A percentile compares a stretch with the other conserved stretches of the same genome.
Evolutionary conservation across 2,797 vertebrate species (phyloP).

Genomic region (Glyptemys insculpta): DNA sequence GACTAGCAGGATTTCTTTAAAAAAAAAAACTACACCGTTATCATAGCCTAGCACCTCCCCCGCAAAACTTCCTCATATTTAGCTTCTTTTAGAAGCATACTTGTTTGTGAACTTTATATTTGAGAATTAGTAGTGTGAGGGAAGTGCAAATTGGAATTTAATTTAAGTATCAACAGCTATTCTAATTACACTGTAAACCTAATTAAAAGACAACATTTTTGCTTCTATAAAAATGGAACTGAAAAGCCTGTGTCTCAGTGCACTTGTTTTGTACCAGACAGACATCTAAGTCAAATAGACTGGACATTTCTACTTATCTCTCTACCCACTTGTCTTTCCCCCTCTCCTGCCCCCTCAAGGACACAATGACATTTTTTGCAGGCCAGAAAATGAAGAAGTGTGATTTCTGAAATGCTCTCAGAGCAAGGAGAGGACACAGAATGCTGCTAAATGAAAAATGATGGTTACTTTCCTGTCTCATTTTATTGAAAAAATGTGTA

Average conservation of each 20-base stretch:
- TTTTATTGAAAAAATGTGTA: neutral
- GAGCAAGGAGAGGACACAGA: neutral
- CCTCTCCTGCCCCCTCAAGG: neutral
- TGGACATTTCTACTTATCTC: neutral
- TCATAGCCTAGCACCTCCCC: neutral
- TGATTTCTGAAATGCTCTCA: constrained; percentile 19
- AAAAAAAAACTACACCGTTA: neutral
- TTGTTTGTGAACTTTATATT: neutral
- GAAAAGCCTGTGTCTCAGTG: neutral
- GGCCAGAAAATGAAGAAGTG: neutral
- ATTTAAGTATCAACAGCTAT: neutral
- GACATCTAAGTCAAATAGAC: neutral
- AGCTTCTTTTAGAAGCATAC: neutral
- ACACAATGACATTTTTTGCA: constrained; percentile 48
- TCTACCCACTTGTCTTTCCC: neutral
- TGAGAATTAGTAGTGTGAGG: neutral
- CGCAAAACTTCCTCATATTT: neutral
- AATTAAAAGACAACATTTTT: neutral
- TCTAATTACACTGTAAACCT: neutral
- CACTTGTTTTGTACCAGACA: neutral
- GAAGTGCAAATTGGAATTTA: neutral
- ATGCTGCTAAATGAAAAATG: constrained; percentile 7
- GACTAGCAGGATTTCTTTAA: neutral
- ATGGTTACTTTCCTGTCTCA: neutral
- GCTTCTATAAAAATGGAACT: neutral